Evolutionary conservation across 2,797 vertebrate genomes (phyloP), one percentile per base, ranked within the genome.

Genomic region (Melanotaenia maccullochi): DNA sequence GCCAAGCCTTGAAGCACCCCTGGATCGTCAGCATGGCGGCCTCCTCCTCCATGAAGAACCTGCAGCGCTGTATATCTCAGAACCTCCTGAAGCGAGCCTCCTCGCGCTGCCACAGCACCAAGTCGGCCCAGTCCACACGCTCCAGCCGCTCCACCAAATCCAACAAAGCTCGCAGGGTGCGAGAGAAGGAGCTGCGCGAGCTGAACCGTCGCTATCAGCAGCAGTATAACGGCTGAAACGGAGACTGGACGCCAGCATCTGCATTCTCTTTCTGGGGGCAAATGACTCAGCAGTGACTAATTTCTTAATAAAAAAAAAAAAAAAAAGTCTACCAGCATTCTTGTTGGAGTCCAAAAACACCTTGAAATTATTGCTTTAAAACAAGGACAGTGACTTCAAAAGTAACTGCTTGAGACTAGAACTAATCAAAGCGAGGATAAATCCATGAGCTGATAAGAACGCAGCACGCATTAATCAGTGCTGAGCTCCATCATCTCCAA

Each of bases 11-110:
- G 70, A 98, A 98, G 87, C 98, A 99, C 87, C 98, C 98, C 0
- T 99, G 98, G 98, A 92, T 99, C 22, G 95, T 99, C 83, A 99
- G 96, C 95, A 99, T 99, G 98, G 98, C 98, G 3, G 97, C 98
- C 36, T 96, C 97, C 5, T 99, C 98, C 33, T 98, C 98, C 87
- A 98, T 99, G 97, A 99, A 98, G 94, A 99, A 99, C 90, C 94
- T 99, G 13, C 98, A 99, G 87, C 96, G 98, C 65, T 98, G 97
- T 82, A 99, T 99, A 85, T 99, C 98, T 0, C 97, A 98, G 81
- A 99, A 99, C 94, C 97, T 99, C 76, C 94, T 97, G 86, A 99
- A 98, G 92, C 94, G 98, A 12, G 98, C 97, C 0, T 99, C 98
- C 0, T 99, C 98, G 0, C 97, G 98, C 89, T 99, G 97, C 94